Evolutionary conservation across 1,140 invertebrate genomes (phyloP).

Genomic region (Orussus abietinus): DNA sequence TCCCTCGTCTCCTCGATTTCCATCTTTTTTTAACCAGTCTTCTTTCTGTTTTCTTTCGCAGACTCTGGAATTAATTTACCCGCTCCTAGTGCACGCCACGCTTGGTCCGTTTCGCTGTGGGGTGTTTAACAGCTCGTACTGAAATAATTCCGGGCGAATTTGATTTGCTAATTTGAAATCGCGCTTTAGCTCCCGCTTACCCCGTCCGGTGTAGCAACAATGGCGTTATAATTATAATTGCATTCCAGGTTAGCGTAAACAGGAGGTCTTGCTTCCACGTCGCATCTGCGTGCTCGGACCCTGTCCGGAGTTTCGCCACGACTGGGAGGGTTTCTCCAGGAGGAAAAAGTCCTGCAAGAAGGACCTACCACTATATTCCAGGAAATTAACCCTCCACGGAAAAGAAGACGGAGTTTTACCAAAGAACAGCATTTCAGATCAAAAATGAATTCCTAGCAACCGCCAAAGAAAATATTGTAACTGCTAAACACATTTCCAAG

Average conservation of each 20-base stretch:
- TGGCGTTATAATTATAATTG: conserved; percentile 35
- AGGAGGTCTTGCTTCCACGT: neutral
- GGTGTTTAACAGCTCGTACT: conserved; percentile 1
- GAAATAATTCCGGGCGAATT: conserved; percentile 31
- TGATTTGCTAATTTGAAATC: conserved; percentile 37
- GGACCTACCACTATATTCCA: neutral
- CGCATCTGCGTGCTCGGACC: too few relatives aligned
- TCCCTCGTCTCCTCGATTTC: too few relatives aligned
- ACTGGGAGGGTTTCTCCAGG: too few relatives aligned
- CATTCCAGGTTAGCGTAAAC: conserved; percentile 10
- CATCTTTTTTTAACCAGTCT: too few relatives aligned
- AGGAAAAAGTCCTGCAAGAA: conserved; percentile 4
- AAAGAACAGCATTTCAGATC: neutral
- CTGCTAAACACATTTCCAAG: too few relatives aligned
- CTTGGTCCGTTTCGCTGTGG: neutral
- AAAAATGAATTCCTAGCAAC: neutral
- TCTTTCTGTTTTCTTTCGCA: neutral
- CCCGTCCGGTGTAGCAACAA: conserved; percentile 22
- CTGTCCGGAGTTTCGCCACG: too few relatives aligned
- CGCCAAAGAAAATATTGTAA: too few relatives aligned
- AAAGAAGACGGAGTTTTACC: neutral
- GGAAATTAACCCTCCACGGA: neutral
- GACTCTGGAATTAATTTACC: neutral
- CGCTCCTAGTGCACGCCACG: neutral
- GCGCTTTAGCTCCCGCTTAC: conserved; percentile 16